Base-by-base conservation (phyloP, 2,113 vertebrate genomes). In the Colossoma macropomum region DNA sequence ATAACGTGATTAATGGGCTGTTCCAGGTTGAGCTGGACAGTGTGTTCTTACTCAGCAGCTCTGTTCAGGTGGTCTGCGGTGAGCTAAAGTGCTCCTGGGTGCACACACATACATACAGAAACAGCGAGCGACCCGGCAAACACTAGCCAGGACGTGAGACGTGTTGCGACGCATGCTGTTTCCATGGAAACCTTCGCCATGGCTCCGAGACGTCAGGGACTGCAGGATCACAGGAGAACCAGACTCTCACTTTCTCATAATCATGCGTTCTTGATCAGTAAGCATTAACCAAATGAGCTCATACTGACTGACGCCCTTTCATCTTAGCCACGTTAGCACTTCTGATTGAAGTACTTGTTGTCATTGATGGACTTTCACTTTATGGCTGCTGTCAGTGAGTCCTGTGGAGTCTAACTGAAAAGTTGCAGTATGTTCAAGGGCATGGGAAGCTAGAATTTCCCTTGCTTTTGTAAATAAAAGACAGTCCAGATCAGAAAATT, bases 131-230 rank as follows among this genome's bases (percentile, higher is more conserved):
- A 83, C 75, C 71, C 62, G 66, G 75, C 82, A 78, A 84, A 59
- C 30, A 45, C 68, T 45, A 5, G n/a, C 68, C 45, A 79, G 52
- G 59, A 76, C 77, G 68, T 50, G 75, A 84, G 68, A 79, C 68
- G 50, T 73, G 68, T 45, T 45, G 68, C 34, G 68, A 71, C 63
- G 75, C 82, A 84, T 84, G 75, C 75, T 52, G 77, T 84, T 77
- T 72, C 82, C 75, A 84, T 84, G 82, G 82, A 84, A 84, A 84
- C 82, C 54, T 78, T 84, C 76, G 59, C 71, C 82, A 79, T 84
- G 75, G 68, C 27, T 45, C 82, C 63, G 75, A 84, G 75, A 84
- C 82, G 71, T 80, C 83, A 80, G 77, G 60, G 70, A 71, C 48
- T 17, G 60, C 59, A 32, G 45, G 73, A 71, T 85, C 79, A 70